Conservation (phyloP, 1,140 invertebrate species). For the Ceratosolen fusciceps region DNA sequence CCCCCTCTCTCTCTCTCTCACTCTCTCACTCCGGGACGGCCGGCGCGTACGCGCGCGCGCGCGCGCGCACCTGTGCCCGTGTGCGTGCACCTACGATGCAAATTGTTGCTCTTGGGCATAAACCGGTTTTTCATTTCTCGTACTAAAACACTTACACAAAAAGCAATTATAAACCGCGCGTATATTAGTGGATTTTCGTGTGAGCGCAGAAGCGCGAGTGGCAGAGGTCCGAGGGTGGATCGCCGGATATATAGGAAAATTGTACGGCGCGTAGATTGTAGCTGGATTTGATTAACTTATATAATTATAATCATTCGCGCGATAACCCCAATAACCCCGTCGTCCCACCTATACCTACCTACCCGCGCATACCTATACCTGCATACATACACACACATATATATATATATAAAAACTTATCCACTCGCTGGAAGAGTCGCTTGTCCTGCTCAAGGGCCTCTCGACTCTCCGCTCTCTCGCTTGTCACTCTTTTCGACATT, state of each 20-base stretch:
- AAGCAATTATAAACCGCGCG: constrained; percentile 39
- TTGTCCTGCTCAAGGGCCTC: background rate
- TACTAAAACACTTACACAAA: constrained; percentile 34
- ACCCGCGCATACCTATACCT: background rate
- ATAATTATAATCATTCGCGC: constrained; percentile 33
- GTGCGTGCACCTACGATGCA: constrained; percentile 23
- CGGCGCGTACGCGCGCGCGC: background rate
- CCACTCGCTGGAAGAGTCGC: background rate
- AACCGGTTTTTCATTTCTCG: constrained; percentile 43
- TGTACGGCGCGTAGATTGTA: constrained; percentile 16
- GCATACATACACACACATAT: background rate
- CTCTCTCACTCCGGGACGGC: background rate
- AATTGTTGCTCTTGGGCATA: constrained; percentile 37
- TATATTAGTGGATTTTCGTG: constrained; percentile 29
- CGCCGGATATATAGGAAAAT: background rate
- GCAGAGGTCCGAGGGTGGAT: background rate
- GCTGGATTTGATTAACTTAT: constrained; percentile 40
- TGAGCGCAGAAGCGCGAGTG: background rate
- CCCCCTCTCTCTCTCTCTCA: no score
- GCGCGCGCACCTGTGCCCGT: background rate
- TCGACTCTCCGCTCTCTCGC: background rate
- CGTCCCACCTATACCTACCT: no score
- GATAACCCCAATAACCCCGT: no score
- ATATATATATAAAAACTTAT: background rate
- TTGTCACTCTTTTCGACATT: background rate